Evolutionary conservation across 2,113 vertebrate species (phyloP).

Genomic region (Gallinago undulata): DNA sequence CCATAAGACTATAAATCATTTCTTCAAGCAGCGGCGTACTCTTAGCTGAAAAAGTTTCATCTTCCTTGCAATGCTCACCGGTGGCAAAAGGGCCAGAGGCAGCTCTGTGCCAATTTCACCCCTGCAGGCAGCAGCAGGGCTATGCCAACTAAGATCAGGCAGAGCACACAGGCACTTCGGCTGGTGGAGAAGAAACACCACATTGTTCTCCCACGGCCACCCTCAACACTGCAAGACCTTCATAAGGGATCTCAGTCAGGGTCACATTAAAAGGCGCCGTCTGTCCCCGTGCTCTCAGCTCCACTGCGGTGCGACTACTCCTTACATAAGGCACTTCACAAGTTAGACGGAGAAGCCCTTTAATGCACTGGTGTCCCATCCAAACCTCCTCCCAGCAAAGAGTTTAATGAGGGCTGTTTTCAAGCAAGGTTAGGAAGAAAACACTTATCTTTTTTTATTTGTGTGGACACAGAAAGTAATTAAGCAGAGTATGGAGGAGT

Average conservation of each 20-base stretch:
- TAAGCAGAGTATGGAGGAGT: background rate
- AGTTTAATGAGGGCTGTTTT: conserved; percentile 36
- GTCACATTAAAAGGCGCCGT: fast-evolving
- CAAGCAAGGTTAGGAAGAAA: conserved; percentile 1
- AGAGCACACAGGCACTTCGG: background rate
- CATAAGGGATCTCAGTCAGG: background rate
- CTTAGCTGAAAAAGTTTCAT: background rate
- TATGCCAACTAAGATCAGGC: fast-evolving
- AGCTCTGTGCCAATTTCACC: background rate
- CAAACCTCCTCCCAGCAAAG: background rate
- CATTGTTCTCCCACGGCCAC: background rate
- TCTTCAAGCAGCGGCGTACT: background rate
- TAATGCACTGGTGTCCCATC: background rate
- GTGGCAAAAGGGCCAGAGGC: background rate
- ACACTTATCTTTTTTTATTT: conserved; percentile 16
- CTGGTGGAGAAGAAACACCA: background rate
- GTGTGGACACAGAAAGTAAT: background rate
- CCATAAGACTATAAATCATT: background rate
- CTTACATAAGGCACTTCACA: background rate
- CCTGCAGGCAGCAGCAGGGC: background rate
- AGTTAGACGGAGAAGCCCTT: background rate
- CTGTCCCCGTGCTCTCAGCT: background rate
- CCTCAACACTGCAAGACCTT: background rate
- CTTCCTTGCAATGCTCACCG: background rate
- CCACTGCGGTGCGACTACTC: fast-evolving